Evolutionary conservation across 2,888 invertebrate genomes (phyloP).

Genomic region (Caenorhabditis japonica): DNA sequence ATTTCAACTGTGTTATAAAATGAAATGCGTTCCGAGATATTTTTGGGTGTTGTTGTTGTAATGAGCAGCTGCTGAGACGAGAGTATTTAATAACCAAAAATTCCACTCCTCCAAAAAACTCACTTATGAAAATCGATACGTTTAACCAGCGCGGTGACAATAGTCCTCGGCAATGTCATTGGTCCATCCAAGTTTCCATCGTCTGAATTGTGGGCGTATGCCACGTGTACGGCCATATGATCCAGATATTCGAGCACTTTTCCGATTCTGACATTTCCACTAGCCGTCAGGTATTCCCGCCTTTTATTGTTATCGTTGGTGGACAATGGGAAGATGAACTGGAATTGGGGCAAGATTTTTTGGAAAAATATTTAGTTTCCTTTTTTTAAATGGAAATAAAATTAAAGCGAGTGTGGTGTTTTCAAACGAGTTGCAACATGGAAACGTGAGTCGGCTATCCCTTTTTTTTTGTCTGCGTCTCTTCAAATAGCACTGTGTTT

Average conservation of each 20-base stretch:
- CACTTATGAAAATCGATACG: slow-evolving; percentile 79
- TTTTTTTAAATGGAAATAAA: not conserved
- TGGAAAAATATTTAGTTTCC: too few relatives aligned
- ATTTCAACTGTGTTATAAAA: too few relatives aligned
- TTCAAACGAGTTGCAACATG: too few relatives aligned
- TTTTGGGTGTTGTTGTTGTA: too few relatives aligned
- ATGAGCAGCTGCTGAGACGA: too few relatives aligned
- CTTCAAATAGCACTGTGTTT: too few relatives aligned
- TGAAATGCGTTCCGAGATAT: too few relatives aligned
- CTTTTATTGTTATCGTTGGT: slow-evolving; percentile 36
- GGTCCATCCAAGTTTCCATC: slow-evolving; percentile 79
- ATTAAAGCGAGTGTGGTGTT: too few relatives aligned
- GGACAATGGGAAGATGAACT: slow-evolving; percentile 47
- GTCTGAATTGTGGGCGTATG: slow-evolving; percentile 81
- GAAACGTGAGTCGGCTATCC: too few relatives aligned
- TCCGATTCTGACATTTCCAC: slow-evolving; percentile 82
- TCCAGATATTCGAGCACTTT: slow-evolving; percentile 82
- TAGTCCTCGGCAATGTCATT: slow-evolving; percentile 78
- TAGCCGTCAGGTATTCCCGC: slow-evolving; percentile 43
- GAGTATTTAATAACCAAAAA: too few relatives aligned
- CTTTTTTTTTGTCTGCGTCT: too few relatives aligned
- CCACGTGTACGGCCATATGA: slow-evolving; percentile 81
- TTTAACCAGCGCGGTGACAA: slow-evolving; percentile 86
- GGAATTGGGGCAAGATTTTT: too few relatives aligned
- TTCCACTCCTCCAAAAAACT: slow-evolving; percentile 64